Evolutionary conservation across 64 coral and sea anemone genomes (phyloP).

Genomic region (Pocillopora verrucosa): DNA sequence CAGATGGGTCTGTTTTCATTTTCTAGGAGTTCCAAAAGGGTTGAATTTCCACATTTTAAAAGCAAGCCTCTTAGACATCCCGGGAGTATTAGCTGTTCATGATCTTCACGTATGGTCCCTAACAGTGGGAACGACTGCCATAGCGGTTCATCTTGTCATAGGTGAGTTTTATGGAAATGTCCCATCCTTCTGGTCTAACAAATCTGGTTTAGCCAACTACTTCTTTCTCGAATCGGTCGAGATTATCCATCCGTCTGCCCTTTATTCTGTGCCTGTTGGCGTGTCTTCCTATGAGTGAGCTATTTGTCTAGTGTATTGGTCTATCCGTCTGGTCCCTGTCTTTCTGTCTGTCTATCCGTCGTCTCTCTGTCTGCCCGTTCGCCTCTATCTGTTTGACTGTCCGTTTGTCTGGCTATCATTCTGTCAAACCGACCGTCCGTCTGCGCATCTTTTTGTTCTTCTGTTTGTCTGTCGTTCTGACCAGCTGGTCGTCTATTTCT

Average conservation of each 20-base stretch:
- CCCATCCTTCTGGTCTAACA: neutral
- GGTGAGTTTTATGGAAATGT: conserved; percentile 36
- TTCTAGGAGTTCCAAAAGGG: conserved; percentile 90
- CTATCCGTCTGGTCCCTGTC: conserved; percentile 6
- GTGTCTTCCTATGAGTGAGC: too few species aligned
- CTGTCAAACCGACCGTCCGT: neutral
- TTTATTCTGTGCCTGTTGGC: neutral
- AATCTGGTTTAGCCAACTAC: too few species aligned
- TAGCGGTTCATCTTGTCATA: conserved; percentile 89
- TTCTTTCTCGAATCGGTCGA: neutral
- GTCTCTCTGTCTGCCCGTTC: conserved; percentile 4
- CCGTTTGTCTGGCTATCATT: neutral
- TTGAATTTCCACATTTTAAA: conserved; percentile 80
- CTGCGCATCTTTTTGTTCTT: too few species aligned
- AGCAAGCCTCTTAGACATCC: conserved; percentile 62
- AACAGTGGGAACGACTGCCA: conserved; percentile 83
- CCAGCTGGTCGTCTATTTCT: too few species aligned
- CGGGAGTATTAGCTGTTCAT: conserved; percentile 87
- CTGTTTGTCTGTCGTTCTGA: too few species aligned
- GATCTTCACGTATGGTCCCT: conserved; percentile 98
- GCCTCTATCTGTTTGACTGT: neutral
- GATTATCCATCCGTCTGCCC: neutral
- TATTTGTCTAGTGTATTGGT: neutral
- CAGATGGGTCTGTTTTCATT: neutral
- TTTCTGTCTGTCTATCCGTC: neutral